Conservation (phyloP, 2,113 vertebrate genomes). For the Eira barbara region DNA sequence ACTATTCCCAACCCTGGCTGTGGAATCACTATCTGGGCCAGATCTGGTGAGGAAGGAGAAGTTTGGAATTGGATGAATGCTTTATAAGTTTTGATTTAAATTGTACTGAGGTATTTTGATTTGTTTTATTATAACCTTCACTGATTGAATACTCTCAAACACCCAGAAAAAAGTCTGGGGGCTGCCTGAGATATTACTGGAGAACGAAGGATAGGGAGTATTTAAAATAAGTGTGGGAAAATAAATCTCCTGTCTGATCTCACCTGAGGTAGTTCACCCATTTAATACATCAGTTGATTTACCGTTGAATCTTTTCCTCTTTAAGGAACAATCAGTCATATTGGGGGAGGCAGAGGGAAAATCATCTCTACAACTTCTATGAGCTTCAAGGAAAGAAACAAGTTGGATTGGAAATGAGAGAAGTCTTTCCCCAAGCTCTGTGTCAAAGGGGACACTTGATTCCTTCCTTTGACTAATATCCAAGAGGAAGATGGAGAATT, state of each 20-base stretch:
- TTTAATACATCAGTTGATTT: background rate
- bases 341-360: background rate
- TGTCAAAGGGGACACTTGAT: background rate
- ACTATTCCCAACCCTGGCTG: background rate
- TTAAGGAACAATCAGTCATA: background rate
- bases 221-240: background rate
- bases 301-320: background rate
- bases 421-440: background rate
- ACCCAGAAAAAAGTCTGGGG: background rate
- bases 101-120: background rate
- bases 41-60: background rate
- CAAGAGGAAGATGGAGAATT: background rate
- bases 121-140: background rate
- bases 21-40: background rate
- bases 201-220: background rate
- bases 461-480: background rate
- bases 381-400: background rate
- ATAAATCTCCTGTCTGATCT: background rate
- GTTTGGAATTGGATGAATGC: background rate
- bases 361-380: background rate
- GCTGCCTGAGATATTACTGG: background rate
- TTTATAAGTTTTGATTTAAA: background rate
- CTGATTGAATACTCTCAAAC: background rate
- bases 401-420: background rate
- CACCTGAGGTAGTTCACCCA: background rate